Base-by-base conservation (phyloP, 2,797 vertebrate genomes). In the Antennarius maculatus region DNA sequence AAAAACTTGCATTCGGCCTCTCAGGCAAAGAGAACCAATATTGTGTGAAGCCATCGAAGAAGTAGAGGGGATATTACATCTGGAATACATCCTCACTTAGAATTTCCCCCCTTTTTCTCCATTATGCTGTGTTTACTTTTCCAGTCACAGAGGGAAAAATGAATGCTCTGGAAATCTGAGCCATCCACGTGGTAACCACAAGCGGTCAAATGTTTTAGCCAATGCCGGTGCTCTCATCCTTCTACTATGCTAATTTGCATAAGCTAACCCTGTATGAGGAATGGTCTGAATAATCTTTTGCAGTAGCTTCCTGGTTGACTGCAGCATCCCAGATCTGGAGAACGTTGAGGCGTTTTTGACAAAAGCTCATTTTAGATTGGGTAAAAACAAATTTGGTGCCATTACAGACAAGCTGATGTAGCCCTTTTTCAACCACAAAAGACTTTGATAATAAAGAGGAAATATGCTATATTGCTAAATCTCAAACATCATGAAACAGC, bases 111-210 rank as follows among this genome's bases (percentile, higher is more conserved):
- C 23, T 23, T 62, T 52, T 37, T 41, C 58, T 59, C 15, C 43
- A 52, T 82, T 61, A 18, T 82, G 76, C 81, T 85, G 72, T 81
- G 78, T 83, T 78, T 76, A 81, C 68, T 85, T 90, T 91, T 89
- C 88, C 84, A 89, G 70, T 69, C 71, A 43, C 3, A 54, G 59
- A 66, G 67, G 67, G 70, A 61, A 86, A 82, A 84, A 73, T 60
- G 49, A 74, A 69, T 43, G 47, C 53, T 79, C 76, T 78, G 77
- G 86, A 87, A 89, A 89, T 80, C 65, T 61, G 70, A 79, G 71
- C 68, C 71, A 68, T 82, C 80, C 66, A 73, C 77, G 68, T 79
- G 82, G 80, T 79, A 54, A 80, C 74, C 76, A 54, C 73, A 75
- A 68, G 76, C 39, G 81, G 82, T 81, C 71, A 67, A 68, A 80